Evolutionary conservation across 2,888 invertebrate genomes (phyloP).

Genomic region (Tetragonula carbonaria): DNA sequence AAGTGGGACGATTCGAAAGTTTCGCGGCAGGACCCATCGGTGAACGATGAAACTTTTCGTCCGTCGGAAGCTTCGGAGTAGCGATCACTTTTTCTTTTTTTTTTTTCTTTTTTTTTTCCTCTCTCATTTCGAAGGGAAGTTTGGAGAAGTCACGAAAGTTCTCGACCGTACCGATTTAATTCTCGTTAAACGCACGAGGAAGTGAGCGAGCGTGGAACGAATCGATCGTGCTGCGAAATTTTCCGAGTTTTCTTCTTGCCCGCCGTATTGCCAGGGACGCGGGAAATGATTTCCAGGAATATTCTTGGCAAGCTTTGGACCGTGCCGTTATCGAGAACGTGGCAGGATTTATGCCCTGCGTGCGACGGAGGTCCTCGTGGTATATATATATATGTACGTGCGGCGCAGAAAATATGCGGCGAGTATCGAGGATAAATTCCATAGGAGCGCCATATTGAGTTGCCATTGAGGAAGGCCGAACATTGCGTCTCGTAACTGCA

Average conservation of each 20-base stretch:
- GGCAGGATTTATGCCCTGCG: slow-evolving; percentile 17
- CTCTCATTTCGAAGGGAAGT: neutral
- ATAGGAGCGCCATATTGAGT: neutral
- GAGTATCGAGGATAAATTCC: neutral
- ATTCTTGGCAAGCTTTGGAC: neutral
- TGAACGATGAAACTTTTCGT: slow-evolving; percentile 37
- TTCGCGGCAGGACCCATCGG: neutral
- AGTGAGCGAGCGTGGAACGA: neutral
- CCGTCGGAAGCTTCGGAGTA: slow-evolving; percentile 36
- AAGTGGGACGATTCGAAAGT: neutral
- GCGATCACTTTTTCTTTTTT: slow-evolving; percentile 2
- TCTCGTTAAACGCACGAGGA: neutral
- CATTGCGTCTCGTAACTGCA: neutral
- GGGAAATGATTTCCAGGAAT: slow-evolving; percentile 12
- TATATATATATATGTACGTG: too few species aligned
- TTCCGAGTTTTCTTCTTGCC: neutral
- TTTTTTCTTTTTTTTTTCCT: neutral
- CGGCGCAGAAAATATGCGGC: neutral
- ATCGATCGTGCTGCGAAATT: slow-evolving; percentile 7
- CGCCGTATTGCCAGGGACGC: neutral
- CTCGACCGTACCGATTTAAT: slow-evolving; percentile 9
- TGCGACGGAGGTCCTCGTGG: neutral
- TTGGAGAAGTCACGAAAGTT: slow-evolving; percentile 20
- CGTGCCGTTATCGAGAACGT: neutral
- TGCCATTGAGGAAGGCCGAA: neutral